phyloP scores from a whole-genome alignment of 2,797 vertebrate species.

The Xerus rutilus region DNA sequence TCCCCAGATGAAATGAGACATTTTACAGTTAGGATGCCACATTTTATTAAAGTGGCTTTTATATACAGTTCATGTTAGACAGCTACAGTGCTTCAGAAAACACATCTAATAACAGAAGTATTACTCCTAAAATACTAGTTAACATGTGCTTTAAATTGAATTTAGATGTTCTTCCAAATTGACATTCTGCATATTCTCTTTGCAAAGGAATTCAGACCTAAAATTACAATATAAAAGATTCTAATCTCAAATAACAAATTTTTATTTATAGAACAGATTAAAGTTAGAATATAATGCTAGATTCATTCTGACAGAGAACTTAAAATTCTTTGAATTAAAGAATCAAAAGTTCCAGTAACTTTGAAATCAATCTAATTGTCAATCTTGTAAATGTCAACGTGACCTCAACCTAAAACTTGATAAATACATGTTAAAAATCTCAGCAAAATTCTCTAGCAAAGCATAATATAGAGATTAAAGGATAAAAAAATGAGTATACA shows the following conservation, averaged over 20 bases:
- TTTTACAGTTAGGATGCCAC: slow-evolving; percentile 45
- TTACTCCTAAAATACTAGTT: slow-evolving; percentile 58
- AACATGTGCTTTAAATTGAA: slow-evolving; percentile 72
- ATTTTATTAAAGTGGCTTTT: slow-evolving; percentile 32
- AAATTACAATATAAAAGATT: slow-evolving; percentile 73
- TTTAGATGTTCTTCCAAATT: slow-evolving; percentile 71
- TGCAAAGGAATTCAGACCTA: slow-evolving; percentile 68
- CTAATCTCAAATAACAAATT: slow-evolving; percentile 8
- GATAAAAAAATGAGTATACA: not conserved
- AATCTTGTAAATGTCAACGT: not conserved
- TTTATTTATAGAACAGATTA: slow-evolving; percentile 63
- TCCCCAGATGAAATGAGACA: slow-evolving; percentile 34
- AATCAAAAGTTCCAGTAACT: slow-evolving; percentile 11
- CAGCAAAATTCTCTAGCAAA: slow-evolving; percentile 7
- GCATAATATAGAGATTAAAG: not conserved
- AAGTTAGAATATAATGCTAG: slow-evolving; percentile 55
- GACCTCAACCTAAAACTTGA: slow-evolving; percentile 36
- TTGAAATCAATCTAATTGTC: slow-evolving; percentile 17
- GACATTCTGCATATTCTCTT: slow-evolving; percentile 78
- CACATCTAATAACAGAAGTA: slow-evolving; percentile 51
- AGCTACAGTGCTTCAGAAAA: slow-evolving; percentile 64
- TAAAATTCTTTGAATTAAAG: not conserved
- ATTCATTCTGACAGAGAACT: slow-evolving; percentile 43
- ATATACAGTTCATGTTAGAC: slow-evolving; percentile 52
- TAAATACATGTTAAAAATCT: slow-evolving; percentile 13